Percentiles rank a stretch among this genome's conserved stretches.
Conservation (phyloP, 2,797 vertebrate species). For the Acanthis flammea region DNA sequence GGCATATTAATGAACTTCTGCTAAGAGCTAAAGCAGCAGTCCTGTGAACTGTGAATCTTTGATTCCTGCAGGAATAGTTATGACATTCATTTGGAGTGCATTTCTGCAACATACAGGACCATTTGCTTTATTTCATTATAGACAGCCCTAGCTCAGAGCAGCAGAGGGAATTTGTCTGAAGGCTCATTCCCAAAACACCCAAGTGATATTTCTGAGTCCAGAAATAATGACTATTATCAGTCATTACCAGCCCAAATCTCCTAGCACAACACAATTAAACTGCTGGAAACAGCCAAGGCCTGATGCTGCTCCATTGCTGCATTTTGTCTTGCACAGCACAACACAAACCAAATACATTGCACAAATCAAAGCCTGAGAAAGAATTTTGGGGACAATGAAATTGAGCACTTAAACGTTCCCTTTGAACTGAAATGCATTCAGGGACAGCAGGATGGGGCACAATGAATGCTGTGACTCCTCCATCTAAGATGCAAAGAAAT, state of each 20-base stretch:
- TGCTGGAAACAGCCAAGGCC: not conserved
- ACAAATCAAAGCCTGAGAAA: not conserved
- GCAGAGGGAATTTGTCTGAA: not conserved
- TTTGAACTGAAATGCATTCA: not conserved
- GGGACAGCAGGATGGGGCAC: not conserved
- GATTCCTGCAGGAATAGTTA: not conserved
- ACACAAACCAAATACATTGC: not conserved
- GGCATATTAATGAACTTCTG: not conserved
- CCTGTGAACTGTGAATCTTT: not conserved
- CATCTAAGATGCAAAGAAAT: not conserved
- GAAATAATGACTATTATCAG: not conserved
- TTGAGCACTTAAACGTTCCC: not conserved
- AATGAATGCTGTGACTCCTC: not conserved
- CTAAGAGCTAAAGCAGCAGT: not conserved
- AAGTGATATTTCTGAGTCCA: not conserved
- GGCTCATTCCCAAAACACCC: not conserved
- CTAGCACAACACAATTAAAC: not conserved
- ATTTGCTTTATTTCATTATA: not conserved
- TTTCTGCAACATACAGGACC: not conserved
- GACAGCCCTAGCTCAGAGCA: not conserved
- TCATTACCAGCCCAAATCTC: not conserved
- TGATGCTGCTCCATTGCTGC: not conserved
- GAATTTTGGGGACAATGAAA: not conserved
- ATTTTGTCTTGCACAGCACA: not conserved
- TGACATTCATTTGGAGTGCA: not conserved